phyloP scores from a whole-genome alignment of 2,113 vertebrate genomes.

The Takifugu bimaculatus region DNA sequence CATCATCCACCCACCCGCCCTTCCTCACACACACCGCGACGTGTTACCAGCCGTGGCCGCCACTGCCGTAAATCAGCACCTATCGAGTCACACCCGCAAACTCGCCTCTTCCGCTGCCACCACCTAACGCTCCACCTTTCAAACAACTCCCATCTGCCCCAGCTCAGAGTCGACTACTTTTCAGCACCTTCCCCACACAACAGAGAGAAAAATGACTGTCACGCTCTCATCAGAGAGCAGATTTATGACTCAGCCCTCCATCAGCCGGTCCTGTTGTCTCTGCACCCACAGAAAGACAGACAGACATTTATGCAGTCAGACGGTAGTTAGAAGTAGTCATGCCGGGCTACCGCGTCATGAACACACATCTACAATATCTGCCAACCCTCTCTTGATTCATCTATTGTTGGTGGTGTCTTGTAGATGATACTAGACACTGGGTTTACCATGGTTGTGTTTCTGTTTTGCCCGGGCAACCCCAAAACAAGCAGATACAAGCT shows the following conservation, averaged over 20 bases:
- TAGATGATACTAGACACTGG: too few species aligned
- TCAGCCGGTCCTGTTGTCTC: slow-evolving; percentile 39
- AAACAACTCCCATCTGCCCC: slow-evolving; percentile 45
- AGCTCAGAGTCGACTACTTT: slow-evolving; percentile 35
- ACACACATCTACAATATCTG: too few species aligned
- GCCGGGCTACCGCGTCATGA: slow-evolving; percentile 12
- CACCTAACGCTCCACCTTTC: slow-evolving; percentile 12
- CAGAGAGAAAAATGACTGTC: slow-evolving; percentile 27
- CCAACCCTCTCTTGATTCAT: too few species aligned
- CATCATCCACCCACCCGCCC: slow-evolving; percentile 27
- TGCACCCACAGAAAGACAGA: slow-evolving; percentile 33
- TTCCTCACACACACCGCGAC: slow-evolving; percentile 30
- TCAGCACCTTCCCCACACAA: slow-evolving; percentile 36
- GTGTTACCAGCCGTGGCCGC: slow-evolving; percentile 9
- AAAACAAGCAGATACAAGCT: too few species aligned
- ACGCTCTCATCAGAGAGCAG: slow-evolving; percentile 38
- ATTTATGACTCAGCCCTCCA: slow-evolving; percentile 64
- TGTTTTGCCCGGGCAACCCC: too few species aligned
- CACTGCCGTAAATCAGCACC: slow-evolving; percentile 45
- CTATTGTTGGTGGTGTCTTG: too few species aligned
- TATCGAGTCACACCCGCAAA: neutral
- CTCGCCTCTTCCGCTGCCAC: slow-evolving; percentile 7
- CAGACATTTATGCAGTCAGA: slow-evolving; percentile 38
- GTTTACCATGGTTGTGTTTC: too few species aligned
- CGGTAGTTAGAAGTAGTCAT: slow-evolving; percentile 32